phyloP scores from a whole-genome alignment of 2,888 invertebrate genomes.

The Drosophila melanocephala region DNA sequence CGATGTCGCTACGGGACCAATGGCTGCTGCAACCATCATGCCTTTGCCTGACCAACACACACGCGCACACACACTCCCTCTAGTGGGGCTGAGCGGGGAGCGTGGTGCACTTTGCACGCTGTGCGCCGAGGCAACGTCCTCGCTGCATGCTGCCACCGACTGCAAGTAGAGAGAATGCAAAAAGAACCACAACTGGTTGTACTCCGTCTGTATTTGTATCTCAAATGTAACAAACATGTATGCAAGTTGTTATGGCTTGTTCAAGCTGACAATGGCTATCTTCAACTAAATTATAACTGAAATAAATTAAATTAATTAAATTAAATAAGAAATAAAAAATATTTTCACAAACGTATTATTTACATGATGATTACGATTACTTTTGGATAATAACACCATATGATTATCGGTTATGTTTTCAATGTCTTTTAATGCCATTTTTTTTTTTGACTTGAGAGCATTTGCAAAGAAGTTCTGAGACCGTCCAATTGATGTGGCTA shows the following conservation, averaged over 20 bases:
- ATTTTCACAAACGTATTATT: not conserved
- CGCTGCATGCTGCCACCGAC: slow-evolving; percentile 55
- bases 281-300: not conserved
- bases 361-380: no score
- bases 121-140: slow-evolving; percentile 36
- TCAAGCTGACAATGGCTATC: not conserved
- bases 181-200: not conserved
- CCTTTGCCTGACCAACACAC: slow-evolving; percentile 17
- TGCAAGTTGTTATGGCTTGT: not conserved
- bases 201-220: not conserved
- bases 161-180: slow-evolving; percentile 23
- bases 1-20: slow-evolving; percentile 26
- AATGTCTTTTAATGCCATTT: no score
- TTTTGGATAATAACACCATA: not conserved
- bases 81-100: slow-evolving; percentile 50
- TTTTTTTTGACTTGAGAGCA: no score
- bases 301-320: not conserved
- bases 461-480: no score
- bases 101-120: slow-evolving; percentile 45
- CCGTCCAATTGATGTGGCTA: no score
- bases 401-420: no score
- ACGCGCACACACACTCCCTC: slow-evolving; percentile 29
- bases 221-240: not conserved
- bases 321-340: not conserved
- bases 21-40: slow-evolving; percentile 52